A percentile compares a stretch with the other conserved stretches of the same genome.
These are phyloP conservation scores for Echinarachnius parma DNA, from an alignment of 53 echinoderm and acorn worm genomes.

Conservation along the genomic window DNA sequence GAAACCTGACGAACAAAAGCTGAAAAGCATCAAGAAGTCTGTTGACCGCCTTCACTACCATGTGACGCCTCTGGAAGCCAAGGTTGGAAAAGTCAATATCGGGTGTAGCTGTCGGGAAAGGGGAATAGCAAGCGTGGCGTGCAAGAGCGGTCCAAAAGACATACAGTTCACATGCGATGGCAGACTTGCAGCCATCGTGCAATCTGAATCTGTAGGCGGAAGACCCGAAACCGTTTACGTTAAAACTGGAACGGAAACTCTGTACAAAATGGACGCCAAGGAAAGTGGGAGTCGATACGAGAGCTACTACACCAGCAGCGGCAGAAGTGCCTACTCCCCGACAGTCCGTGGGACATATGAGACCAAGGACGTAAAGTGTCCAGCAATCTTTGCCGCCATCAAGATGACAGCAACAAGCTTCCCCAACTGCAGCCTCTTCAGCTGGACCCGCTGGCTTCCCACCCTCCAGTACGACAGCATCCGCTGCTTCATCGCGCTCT, in stretches of 20 bases:
- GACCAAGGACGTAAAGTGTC: constrained; percentile 23
- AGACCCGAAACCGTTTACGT: constrained; percentile 28
- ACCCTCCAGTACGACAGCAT: constrained; percentile 33
- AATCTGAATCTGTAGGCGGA: constrained; percentile 24
- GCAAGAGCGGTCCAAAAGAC: constrained; percentile 32
- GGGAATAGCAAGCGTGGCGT: constrained; percentile 2
- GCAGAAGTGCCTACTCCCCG: constrained; percentile 5
- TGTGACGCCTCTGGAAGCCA: constrained; percentile 12
- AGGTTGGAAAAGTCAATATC: constrained; percentile 18
- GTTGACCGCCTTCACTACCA: constrained; percentile 16
- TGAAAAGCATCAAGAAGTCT: constrained; percentile 15
- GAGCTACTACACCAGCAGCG: constrained; percentile 18
- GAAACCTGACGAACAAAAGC: constrained; percentile 38
- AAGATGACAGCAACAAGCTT: constrained; percentile 20
- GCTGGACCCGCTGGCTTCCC: constrained; percentile 36
- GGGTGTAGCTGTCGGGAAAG: constrained; percentile 34
- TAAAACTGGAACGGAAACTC: constrained; percentile 24
- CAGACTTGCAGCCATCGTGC: constrained; percentile 26
- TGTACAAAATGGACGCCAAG: constrained; percentile 24
- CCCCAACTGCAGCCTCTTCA: constrained; percentile 4
- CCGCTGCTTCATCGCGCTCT: constrained; percentile 17
- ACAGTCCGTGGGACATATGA: constrained; percentile 17
- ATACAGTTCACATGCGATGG: constrained; percentile 25
- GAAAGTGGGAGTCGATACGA: constrained; percentile 7
- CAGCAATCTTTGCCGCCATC: constrained; percentile 27